Conservation (phyloP, 2,113 vertebrate genomes). For the Pseudorasbora parva region DNA sequence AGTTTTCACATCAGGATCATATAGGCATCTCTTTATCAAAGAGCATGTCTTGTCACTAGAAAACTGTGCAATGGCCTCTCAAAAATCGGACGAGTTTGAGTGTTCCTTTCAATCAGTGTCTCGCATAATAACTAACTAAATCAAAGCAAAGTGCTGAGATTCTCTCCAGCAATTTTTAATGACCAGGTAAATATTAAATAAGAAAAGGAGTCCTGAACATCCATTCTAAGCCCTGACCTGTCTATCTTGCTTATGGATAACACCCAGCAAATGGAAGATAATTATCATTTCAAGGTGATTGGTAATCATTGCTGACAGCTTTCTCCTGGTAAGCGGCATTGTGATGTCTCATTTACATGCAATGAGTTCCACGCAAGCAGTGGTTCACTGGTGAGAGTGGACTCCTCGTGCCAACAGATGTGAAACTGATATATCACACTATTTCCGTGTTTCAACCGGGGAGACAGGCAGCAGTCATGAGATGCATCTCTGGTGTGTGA, state of each 20-base stretch:
- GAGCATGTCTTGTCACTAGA: conserved; percentile 1
- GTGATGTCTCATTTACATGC: conserved; percentile 47
- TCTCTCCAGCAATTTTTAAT: conserved; percentile 31
- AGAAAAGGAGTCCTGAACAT: conserved; percentile 40
- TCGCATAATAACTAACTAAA: conserved; percentile 27
- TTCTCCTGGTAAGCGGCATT: conserved; percentile 13
- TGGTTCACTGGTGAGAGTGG: not conserved
- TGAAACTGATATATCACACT: conserved; percentile 28
- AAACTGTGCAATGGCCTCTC: not conserved
- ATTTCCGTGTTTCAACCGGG: conserved; percentile 9
- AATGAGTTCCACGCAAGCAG: conserved; percentile 2
- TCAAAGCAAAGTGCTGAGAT: conserved; percentile 28
- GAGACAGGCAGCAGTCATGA: conserved; percentile 5
- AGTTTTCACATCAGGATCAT: not conserved
- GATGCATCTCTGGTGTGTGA: not conserved
- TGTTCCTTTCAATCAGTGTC: conserved; percentile 28
- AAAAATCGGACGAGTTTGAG: not conserved
- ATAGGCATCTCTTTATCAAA: not conserved
- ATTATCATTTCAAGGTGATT: conserved; percentile 53
- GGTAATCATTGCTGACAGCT: conserved; percentile 47
- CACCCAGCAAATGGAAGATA: conserved; percentile 47
- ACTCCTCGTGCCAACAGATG: conserved; percentile 6
- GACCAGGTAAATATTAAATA: conserved; percentile 44
- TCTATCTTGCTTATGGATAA: conserved; percentile 44
- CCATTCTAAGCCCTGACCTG: conserved; percentile 24